Conservation (phyloP, 1,140 invertebrate species). For the Cherax destructor region DNA sequence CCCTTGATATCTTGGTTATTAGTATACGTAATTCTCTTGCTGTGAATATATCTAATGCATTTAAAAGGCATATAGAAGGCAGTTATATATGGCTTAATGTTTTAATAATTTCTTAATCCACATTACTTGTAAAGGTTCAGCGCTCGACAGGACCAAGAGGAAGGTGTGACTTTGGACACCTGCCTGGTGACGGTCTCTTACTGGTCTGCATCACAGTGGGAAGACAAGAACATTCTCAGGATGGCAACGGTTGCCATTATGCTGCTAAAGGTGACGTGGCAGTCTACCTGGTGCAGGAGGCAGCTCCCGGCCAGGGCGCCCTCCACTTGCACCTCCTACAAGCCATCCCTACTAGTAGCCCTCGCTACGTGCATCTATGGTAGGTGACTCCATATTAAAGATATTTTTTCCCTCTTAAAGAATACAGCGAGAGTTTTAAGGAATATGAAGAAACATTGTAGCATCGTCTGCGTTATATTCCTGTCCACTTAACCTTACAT, state of each 20-base stretch:
- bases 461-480: too few species aligned
- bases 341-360: background rate
- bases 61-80: too few species aligned
- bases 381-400: background rate
- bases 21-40: too few species aligned
- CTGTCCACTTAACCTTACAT: too few species aligned
- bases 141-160: background rate
- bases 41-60: too few species aligned
- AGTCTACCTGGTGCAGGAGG: background rate
- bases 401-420: too few species aligned
- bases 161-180: background rate
- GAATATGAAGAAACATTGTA: too few species aligned
- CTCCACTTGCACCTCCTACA: background rate
- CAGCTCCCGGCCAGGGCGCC: background rate
- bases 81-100: too few species aligned
- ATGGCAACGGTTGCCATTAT: background rate
- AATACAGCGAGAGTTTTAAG: too few species aligned
- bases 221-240: background rate
- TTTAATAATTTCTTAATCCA: too few species aligned
- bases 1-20: too few species aligned
- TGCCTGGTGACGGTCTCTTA: background rate
- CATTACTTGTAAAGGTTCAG: background rate
- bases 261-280: background rate
- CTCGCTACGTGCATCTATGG: slow-evolving; percentile 5
- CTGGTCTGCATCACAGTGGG: slow-evolving; percentile 2